Evolutionary conservation across 2,888 invertebrate species (phyloP).

Genomic region (Eupeodes latifasciatus): DNA sequence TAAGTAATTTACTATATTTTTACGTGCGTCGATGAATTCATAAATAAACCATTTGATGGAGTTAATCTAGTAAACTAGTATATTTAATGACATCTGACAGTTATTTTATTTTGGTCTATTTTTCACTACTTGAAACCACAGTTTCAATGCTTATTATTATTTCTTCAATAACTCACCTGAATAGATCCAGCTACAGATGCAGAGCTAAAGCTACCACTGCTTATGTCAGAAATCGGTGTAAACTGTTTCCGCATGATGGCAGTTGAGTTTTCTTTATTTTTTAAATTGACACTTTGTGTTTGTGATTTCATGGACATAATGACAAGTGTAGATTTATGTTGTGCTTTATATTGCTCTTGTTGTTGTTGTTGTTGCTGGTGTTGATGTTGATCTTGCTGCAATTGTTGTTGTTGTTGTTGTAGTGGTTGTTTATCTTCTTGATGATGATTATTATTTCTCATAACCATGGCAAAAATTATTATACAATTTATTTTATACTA

Average conservation of each 20-base stretch:
- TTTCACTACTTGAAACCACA: too few relatives aligned
- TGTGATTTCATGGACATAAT: slow-evolving; percentile 74
- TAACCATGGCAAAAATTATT: slow-evolving; percentile 67
- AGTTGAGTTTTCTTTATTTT: slow-evolving; percentile 70
- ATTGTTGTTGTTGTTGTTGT: slow-evolving; percentile 67
- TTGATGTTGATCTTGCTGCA: slow-evolving; percentile 63
- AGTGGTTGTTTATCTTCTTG: slow-evolving; percentile 69
- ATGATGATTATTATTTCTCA: slow-evolving; percentile 73
- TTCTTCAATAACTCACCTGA: slow-evolving; percentile 80
- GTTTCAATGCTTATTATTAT: too few relatives aligned
- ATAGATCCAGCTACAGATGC: slow-evolving; percentile 84
- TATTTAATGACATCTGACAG: too few relatives aligned
- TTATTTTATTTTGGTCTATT: too few relatives aligned
- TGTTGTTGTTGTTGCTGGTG: slow-evolving; percentile 72
- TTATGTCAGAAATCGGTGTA: slow-evolving; percentile 80
- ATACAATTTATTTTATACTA: background rate
- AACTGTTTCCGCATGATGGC: slow-evolving; percentile 79
- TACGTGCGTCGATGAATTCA: too few relatives aligned
- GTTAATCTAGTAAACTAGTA: too few relatives aligned
- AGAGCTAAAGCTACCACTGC: slow-evolving; percentile 84
- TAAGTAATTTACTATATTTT: too few relatives aligned
- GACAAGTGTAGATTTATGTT: slow-evolving; percentile 70
- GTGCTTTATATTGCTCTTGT: slow-evolving; percentile 67
- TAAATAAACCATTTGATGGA: too few relatives aligned
- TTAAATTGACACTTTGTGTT: slow-evolving; percentile 71